Evolutionary conservation across 92 coral and sea anemone species (phyloP).

Genomic region (Phenganax marumi): DNA sequence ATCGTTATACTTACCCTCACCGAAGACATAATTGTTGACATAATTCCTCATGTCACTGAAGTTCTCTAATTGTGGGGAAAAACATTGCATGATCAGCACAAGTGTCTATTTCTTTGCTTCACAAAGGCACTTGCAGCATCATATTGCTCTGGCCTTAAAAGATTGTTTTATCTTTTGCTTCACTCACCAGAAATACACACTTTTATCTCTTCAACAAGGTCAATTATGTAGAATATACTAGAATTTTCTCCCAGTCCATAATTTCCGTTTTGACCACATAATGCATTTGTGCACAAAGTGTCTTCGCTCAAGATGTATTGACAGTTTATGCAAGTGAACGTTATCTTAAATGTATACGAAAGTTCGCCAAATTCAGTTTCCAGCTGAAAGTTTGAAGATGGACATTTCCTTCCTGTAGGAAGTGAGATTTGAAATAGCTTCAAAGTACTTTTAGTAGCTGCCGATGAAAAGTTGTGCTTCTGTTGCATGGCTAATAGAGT

Average conservation of each 20-base stretch:
- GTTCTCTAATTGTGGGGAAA: conserved; percentile 11
- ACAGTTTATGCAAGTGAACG: conserved; percentile 59
- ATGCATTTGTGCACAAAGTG: conserved; percentile 47
- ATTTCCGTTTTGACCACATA: conserved; percentile 30
- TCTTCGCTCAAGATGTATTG: conserved; percentile 54
- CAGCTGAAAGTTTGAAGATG: conserved; percentile 54
- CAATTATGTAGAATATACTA: conserved; percentile 46
- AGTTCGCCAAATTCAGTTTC: conserved; percentile 52
- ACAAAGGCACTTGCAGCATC: too few relatives aligned
- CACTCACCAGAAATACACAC: conserved; percentile 36
- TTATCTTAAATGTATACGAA: conserved; percentile 45
- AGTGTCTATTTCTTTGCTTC: too few relatives aligned
- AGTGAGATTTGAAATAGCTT: conserved; percentile 45
- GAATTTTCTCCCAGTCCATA: conserved; percentile 30
- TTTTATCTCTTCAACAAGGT: conserved; percentile 42
- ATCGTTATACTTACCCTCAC: conserved; percentile 40
- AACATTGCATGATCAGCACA: too few relatives aligned
- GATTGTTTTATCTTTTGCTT: too few relatives aligned
- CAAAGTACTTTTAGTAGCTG: conserved; percentile 59
- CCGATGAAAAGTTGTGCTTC: conserved; percentile 64
- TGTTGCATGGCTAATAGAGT: conserved; percentile 58
- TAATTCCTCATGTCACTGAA: conserved; percentile 10
- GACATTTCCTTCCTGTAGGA: conserved; percentile 60
- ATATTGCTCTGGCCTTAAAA: too few relatives aligned
- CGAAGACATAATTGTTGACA: conserved; percentile 6